Percentiles rank a stretch among this genome's conserved stretches.
These are phyloP conservation scores for Julus scandinavius DNA, from an alignment of 2,888 invertebrate species.

Conservation along the genomic window DNA sequence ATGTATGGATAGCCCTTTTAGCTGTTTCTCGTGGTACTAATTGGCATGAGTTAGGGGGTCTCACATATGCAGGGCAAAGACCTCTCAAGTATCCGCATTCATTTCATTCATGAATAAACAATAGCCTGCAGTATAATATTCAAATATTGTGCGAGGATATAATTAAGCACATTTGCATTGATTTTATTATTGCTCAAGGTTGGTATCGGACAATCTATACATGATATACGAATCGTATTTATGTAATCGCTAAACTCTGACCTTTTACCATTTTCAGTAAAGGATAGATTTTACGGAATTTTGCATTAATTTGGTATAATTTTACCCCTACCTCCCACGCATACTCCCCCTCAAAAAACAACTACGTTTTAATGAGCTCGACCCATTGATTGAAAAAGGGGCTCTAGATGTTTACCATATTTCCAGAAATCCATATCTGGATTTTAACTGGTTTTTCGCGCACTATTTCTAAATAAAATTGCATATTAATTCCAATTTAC, in stretches of 20 bases:
- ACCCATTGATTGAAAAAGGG: background rate
- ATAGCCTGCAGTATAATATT: background rate
- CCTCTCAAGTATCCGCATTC: background rate
- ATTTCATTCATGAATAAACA: background rate
- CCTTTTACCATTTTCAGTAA: too few species aligned
- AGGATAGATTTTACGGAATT: too few species aligned
- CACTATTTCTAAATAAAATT: background rate
- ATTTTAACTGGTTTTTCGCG: too few species aligned
- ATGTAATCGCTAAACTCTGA: background rate
- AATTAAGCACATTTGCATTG: background rate
- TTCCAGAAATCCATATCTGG: background rate
- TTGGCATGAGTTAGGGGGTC: background rate
- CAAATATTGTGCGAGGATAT: background rate
- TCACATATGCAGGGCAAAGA: background rate
- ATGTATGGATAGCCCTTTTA: background rate
- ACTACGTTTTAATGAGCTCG: background rate
- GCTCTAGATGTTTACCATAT: background rate
- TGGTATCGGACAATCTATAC: background rate
- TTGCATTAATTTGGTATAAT: background rate
- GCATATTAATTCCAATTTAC: too few species aligned
- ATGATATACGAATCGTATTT: background rate
- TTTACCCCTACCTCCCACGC: background rate
- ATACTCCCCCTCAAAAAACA: background rate
- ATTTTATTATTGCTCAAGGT: background rate
- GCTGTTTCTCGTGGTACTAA: background rate